Base-by-base conservation (phyloP, 2,888 invertebrate species). In the Dynastes hyllus region DNA sequence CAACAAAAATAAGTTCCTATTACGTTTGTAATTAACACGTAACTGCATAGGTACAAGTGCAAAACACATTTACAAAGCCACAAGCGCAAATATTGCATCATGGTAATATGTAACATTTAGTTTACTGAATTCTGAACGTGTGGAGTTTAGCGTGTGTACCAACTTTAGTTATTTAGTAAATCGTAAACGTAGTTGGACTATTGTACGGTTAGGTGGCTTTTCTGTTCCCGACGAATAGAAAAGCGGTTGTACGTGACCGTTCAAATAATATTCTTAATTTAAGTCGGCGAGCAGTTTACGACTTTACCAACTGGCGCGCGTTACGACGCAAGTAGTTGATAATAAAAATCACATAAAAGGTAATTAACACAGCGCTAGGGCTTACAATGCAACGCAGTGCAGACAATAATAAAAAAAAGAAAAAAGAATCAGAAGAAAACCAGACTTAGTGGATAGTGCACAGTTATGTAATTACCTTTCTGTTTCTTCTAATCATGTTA, bases 401-500 rank as follows among this genome's bases (percentile, higher is more conserved):
- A 45, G 45, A 45, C 45, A 45, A 45, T 45, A 8, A 45, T 45
- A 45, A 45, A 45, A 8, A 45, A 45, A 45, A 45, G 4, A 37
- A 58, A 55, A 58, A 40, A 55, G 2, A 2, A n/a, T 29, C 32
- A 58, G 45, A 73, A 65, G 16, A 6, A 76, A 51, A n/a, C 9
- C 55, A 55, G 40, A 16, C 27, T 53, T 53, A 58, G 16, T 22
- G n/a, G 16, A 65, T 45, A 63, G 32, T 27, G 45, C 22, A 55
- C 73, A 29, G 32, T 55, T 67, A 69, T 50, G 40, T 55, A 81
- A 78, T 85, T 85, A 87, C 87, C 86, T 87, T 87, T 83, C 86
- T 85, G 81, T 86, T 86, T 79, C 86, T 85, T 77, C 85, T 84
- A 81, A 86, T 86, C 86, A 86, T 87, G 80, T 80, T 85, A 80